Evolutionary conservation across 2,888 invertebrate genomes (phyloP).

Genomic region (Ectobius pallidus): DNA sequence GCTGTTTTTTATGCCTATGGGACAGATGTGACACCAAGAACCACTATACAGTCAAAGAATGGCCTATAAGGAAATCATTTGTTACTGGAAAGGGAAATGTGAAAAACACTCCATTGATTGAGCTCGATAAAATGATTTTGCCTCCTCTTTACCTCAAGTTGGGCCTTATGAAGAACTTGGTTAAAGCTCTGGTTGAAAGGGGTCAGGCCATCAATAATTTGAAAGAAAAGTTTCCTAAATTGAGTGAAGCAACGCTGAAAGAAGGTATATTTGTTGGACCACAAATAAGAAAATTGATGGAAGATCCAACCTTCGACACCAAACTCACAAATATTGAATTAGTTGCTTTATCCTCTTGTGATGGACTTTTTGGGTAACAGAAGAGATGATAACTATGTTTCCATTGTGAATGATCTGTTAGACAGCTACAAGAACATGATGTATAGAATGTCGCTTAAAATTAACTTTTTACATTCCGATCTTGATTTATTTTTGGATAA

Average conservation of each 20-base stretch:
- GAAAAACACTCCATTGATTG: constrained; percentile 3
- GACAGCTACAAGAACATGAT: background rate
- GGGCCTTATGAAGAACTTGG: background rate
- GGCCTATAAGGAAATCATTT: constrained; percentile 1
- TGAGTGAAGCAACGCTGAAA: no score
- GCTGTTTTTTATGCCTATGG: no score
- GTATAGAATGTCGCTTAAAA: background rate
- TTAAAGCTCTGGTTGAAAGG: no score
- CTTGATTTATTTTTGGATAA: background rate
- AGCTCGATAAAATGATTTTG: background rate
- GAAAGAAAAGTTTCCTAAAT: no score
- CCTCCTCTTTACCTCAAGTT: background rate
- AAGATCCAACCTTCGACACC: constrained; percentile 6
- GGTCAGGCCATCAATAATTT: no score
- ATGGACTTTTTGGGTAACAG: background rate
- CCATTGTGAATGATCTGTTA: background rate
- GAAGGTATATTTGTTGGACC: background rate
- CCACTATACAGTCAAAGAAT: background rate
- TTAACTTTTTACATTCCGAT: background rate
- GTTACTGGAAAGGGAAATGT: background rate
- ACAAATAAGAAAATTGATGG: background rate
- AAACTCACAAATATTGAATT: background rate
- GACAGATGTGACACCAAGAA: no score
- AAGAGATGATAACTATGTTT: background rate
- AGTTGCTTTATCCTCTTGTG: background rate